phyloP scores from a whole-genome alignment of 2,797 vertebrate genomes.

The Podargus strigoides region DNA sequence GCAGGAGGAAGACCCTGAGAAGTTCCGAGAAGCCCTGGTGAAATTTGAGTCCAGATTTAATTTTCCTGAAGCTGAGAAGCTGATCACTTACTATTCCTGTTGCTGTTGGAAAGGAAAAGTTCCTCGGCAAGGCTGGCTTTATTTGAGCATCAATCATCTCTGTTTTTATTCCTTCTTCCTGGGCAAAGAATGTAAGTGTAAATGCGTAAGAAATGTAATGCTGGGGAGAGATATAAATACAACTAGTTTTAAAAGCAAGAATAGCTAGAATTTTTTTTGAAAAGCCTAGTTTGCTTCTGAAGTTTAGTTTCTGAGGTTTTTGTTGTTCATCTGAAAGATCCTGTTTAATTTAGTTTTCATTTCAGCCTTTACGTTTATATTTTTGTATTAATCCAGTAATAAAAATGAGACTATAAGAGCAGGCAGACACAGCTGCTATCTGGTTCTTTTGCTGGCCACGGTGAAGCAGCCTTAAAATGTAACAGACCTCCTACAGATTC shows the following conservation, averaged over 20 bases:
- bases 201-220: background rate
- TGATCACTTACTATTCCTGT: slow-evolving; percentile 92
- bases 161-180: slow-evolving; percentile 98
- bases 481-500: background rate
- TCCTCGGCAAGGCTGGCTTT: slow-evolving; percentile 95
- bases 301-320: background rate
- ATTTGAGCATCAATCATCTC: slow-evolving; percentile 95
- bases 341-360: background rate
- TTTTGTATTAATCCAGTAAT: background rate
- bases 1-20: slow-evolving; percentile 89
- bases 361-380: background rate
- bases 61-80: slow-evolving; percentile 87
- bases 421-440: background rate
- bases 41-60: slow-evolving; percentile 91
- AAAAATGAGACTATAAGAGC: background rate
- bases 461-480: background rate
- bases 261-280: background rate
- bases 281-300: background rate
- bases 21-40: slow-evolving; percentile 88
- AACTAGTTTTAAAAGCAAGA: background rate
- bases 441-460: background rate
- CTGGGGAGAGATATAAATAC: background rate
- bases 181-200: slow-evolving; percentile 90
- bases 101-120: slow-evolving; percentile 97
- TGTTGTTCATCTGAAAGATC: background rate